Evolutionary conservation across 2,888 invertebrate species (phyloP).

Genomic region (Plagodis dolabraria): DNA sequence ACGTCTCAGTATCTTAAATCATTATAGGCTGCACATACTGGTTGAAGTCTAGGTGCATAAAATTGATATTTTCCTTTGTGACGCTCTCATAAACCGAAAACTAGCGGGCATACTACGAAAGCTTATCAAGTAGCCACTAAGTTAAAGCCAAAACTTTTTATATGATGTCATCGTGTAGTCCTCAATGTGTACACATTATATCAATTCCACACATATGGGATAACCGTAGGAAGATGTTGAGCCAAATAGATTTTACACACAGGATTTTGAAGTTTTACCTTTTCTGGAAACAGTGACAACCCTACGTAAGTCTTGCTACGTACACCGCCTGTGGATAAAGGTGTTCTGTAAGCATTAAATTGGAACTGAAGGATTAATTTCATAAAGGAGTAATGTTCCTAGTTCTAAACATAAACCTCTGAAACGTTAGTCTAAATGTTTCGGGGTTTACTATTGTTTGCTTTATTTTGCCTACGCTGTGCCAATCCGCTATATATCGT

Average conservation of each 20-base stretch:
- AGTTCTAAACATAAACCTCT: slow-evolving; percentile 19
- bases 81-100: no score
- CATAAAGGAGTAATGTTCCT: slow-evolving; percentile 24
- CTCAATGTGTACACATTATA: no score
- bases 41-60: no score
- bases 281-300: neutral
- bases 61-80: no score
- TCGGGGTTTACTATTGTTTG: slow-evolving; percentile 8
- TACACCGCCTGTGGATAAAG: slow-evolving; percentile 34
- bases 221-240: neutral
- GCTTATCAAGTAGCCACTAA: no score
- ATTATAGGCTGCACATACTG: no score
- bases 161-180: no score
- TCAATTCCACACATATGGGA: no score
- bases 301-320: slow-evolving; percentile 4
- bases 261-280: neutral
- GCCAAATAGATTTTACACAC: neutral
- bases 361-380: slow-evolving; percentile 33
- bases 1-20: no score
- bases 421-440: slow-evolving; percentile 4
- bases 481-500: neutral
- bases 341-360: slow-evolving; percentile 34
- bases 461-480: slow-evolving; percentile 10
- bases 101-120: no score
- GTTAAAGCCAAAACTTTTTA: no score